Conservation (phyloP, 2,888 invertebrate genomes). For the Blastobasis adustella region DNA sequence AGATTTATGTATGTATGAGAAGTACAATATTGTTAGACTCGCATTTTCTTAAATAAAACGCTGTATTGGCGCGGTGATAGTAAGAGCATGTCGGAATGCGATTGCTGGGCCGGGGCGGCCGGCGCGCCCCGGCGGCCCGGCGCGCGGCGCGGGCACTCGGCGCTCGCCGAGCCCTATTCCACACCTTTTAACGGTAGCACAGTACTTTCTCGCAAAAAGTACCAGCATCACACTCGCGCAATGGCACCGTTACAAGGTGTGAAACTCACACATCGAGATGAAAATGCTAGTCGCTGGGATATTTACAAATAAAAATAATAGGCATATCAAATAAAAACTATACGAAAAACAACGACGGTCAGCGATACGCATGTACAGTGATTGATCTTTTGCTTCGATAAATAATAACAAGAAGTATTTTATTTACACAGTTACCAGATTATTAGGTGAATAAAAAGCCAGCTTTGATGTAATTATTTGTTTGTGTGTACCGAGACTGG, state of each 20-base stretch:
- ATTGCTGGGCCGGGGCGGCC: too few relatives aligned
- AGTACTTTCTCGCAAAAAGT: too few relatives aligned
- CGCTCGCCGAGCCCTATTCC: conserved; percentile 1
- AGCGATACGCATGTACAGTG: too few relatives aligned
- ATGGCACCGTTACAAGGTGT: conserved; percentile 26
- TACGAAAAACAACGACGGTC: too few relatives aligned
- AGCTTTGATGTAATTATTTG: too few relatives aligned
- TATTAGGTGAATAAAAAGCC: too few relatives aligned
- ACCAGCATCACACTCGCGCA: not conserved
- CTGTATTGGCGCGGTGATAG: not conserved
- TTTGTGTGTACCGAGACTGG: too few relatives aligned
- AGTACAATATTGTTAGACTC: conserved; percentile 66
- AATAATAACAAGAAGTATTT: too few relatives aligned
- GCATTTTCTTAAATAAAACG: not conserved
- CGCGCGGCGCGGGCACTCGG: not conserved
- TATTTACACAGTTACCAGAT: too few relatives aligned
- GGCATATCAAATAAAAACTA: not conserved
- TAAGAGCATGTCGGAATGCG: not conserved
- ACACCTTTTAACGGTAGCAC: conserved; percentile 24
- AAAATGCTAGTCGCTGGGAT: conserved; percentile 4
- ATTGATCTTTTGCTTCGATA: too few relatives aligned
- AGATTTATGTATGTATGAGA: conserved; percentile 41
- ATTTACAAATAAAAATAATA: not conserved
- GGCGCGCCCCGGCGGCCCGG: too few relatives aligned
- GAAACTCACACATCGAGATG: conserved; percentile 15